Evolutionary conservation across 2,797 vertebrate genomes (phyloP).

Genomic region (Taenioides sp.): DNA sequence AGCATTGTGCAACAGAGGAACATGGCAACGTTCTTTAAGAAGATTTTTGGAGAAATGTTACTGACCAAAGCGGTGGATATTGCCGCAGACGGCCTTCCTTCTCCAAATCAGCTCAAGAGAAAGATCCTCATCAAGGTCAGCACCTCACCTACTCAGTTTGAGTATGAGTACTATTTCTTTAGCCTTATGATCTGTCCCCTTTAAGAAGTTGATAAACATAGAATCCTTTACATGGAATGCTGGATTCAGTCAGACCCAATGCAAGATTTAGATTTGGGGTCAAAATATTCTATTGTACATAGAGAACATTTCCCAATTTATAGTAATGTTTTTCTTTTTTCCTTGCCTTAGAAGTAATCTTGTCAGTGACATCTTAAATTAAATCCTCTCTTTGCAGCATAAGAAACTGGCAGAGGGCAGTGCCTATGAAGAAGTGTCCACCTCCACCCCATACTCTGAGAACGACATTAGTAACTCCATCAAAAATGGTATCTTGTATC

Average conservation of each 20-base stretch:
- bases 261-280: too few relatives aligned
- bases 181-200: too few relatives aligned
- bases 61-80: constrained; percentile 96
- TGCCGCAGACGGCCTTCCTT: constrained; percentile 92
- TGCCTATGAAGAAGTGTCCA: constrained; percentile 94
- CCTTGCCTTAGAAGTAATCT: not conserved
- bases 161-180: too few relatives aligned
- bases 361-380: not conserved
- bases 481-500: constrained; percentile 95
- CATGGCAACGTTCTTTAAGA: constrained; percentile 94
- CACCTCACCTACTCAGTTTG: not conserved
- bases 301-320: not conserved
- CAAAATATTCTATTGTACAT: too few relatives aligned
- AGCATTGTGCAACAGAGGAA: constrained; percentile 98
- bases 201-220: too few relatives aligned
- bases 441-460: constrained; percentile 91
- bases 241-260: too few relatives aligned
- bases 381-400: constrained; percentile 77
- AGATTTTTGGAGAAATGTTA: constrained; percentile 94
- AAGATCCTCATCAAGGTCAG: constrained; percentile 98
- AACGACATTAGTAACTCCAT: constrained; percentile 99
- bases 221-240: too few relatives aligned
- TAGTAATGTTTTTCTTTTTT: not conserved
- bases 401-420: constrained; percentile 98
- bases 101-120: constrained; percentile 93